Evolutionary conservation across 1,140 invertebrate genomes (phyloP).

Genomic region (Thaumatotibia leucotreta): DNA sequence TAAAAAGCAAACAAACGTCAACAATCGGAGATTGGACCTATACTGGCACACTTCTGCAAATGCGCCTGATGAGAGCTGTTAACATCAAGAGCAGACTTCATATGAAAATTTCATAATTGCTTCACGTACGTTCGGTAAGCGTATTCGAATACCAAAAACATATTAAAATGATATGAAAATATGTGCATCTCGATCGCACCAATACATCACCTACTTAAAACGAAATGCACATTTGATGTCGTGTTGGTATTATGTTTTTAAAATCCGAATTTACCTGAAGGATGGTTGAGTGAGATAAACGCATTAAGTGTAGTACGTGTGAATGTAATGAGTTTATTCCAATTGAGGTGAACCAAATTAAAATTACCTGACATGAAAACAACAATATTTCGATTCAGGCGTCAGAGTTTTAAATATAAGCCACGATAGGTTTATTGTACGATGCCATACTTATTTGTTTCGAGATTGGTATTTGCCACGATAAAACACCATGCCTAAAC

Average conservation of each 20-base stretch:
- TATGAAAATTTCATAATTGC: conserved; percentile 11
- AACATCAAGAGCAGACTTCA: background rate
- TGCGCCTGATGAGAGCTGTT: background rate
- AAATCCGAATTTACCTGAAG: background rate
- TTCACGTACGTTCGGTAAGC: background rate
- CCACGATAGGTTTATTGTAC: too few species aligned
- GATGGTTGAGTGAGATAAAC: background rate
- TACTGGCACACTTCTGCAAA: background rate
- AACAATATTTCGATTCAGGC: background rate
- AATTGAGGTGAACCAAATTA: background rate
- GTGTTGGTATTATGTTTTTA: background rate
- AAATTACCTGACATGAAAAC: background rate
- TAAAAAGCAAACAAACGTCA: background rate
- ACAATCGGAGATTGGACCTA: background rate
- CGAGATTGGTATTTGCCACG: too few species aligned
- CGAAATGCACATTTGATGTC: background rate
- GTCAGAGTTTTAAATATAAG: background rate
- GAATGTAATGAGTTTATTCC: background rate
- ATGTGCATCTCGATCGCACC: background rate
- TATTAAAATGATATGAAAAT: background rate
- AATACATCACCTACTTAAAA: background rate
- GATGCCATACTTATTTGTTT: too few species aligned
- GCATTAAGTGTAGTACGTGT: background rate
- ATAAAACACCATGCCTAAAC: too few species aligned
- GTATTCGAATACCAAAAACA: background rate